Percentiles rank a stretch among this genome's conserved stretches.
Conservation (phyloP, 1,140 invertebrate genomes). For the Eriocheir sinensis region DNA sequence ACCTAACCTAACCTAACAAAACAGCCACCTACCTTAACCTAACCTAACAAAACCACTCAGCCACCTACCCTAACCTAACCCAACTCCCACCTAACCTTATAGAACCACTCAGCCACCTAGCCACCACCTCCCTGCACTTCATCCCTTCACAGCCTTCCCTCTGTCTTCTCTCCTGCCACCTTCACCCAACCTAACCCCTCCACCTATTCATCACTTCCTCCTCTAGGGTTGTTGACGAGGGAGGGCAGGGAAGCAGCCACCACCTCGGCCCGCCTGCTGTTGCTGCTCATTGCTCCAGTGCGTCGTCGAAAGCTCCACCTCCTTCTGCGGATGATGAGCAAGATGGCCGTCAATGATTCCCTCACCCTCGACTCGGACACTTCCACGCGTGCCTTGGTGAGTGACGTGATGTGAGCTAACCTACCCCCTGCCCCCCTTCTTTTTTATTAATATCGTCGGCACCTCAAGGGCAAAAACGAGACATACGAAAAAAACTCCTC, state of each 20-base stretch:
- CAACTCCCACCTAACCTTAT: too few relatives aligned
- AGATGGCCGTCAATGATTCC: constrained; percentile 61
- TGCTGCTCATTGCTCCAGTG: constrained; percentile 57
- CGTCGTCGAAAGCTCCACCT: constrained; percentile 68
- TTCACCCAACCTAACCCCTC: too few relatives aligned
- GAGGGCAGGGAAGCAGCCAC: constrained; percentile 65
- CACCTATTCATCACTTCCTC: neutral
- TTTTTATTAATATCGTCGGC: neutral
- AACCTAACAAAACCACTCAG: neutral
- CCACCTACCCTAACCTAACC: too few relatives aligned
- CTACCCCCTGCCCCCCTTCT: neutral
- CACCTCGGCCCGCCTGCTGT: constrained; percentile 47
- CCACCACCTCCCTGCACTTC: too few relatives aligned
- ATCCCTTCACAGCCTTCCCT: too few relatives aligned
- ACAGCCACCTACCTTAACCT: neutral
- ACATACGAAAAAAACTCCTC: too few relatives aligned
- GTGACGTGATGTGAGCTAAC: neutral
- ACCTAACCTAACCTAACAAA: neutral
- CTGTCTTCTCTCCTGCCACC: too few relatives aligned
- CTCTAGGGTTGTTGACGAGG: constrained; percentile 65
- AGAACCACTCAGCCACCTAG: too few relatives aligned
- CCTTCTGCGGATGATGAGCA: constrained; percentile 67
- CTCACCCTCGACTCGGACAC: constrained; percentile 37
- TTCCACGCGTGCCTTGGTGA: constrained; percentile 61
- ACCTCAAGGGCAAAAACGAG: too few relatives aligned